Conservation (phyloP, 2,113 vertebrate genomes). For the Dipodomys stephensi region DNA sequence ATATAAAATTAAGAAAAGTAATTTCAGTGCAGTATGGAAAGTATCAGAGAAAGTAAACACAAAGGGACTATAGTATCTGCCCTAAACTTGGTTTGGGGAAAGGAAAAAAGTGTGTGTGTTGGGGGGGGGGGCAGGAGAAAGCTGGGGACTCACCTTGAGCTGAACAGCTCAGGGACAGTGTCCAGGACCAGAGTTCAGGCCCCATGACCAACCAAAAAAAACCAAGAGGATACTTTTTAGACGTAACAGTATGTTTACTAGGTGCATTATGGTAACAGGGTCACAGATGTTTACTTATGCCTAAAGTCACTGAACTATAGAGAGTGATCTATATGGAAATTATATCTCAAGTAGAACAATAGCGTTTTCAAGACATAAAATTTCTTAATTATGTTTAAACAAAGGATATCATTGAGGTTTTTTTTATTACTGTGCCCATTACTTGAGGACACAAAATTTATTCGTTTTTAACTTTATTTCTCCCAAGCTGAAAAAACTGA, state of each 20-base stretch:
- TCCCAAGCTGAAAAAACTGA: too few relatives aligned
- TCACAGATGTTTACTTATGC: not conserved
- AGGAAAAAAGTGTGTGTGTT: not conserved
- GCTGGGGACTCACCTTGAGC: too few relatives aligned
- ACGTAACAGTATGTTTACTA: too few relatives aligned
- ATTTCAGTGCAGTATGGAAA: not conserved
- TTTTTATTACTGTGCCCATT: not conserved
- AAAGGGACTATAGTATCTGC: not conserved
- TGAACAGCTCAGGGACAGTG: too few relatives aligned
- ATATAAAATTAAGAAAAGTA: not conserved
- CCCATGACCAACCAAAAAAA: too few relatives aligned
- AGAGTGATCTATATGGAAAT: not conserved
- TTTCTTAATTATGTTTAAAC: not conserved
- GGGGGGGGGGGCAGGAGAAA: too few relatives aligned
- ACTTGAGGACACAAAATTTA: too few relatives aligned
- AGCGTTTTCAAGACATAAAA: not conserved
- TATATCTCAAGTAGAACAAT: not conserved
- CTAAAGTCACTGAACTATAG: not conserved
- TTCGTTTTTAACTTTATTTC: too few relatives aligned
- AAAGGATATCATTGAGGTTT: not conserved
- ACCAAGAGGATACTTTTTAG: not conserved
- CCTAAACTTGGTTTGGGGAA: not conserved
- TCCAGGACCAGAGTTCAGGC: too few relatives aligned
- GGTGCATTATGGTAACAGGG: not conserved
- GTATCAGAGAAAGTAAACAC: not conserved